A percentile compares a stretch with the other conserved stretches of the same genome.
These are phyloP conservation scores for Mimachlamys varia DNA, from an alignment of 2,888 invertebrate genomes.

Conservation along the genomic window DNA sequence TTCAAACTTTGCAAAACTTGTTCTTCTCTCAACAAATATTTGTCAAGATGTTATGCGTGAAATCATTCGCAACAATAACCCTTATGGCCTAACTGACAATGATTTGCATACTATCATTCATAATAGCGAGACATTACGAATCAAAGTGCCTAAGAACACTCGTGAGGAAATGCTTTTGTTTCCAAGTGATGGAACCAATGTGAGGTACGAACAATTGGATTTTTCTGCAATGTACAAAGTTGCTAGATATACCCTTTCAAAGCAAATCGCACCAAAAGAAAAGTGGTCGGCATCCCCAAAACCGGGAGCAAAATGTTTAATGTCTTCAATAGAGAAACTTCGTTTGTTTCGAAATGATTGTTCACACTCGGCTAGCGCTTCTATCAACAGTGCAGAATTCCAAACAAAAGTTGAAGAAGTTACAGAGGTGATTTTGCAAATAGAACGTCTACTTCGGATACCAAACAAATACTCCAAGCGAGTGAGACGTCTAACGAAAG, in stretches of 20 bases:
- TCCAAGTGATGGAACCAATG: neutral
- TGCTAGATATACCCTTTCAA: neutral
- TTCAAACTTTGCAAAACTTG: neutral
- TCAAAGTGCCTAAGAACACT: neutral
- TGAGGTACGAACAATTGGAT: neutral
- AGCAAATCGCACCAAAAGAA: neutral
- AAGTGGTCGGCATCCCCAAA: neutral
- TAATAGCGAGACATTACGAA: neutral
- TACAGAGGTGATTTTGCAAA: neutral
- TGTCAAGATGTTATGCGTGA: slow-evolving; percentile 22
- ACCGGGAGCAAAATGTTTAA: neutral
- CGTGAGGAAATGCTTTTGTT: neutral
- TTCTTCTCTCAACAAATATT: neutral
- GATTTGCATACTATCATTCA: neutral
- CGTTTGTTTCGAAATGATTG: neutral
- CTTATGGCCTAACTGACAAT: neutral
- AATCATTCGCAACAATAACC: neutral
- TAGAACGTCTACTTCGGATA: neutral
- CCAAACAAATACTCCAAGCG: neutral
- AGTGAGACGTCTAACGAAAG: neutral
- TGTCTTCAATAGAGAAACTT: neutral
- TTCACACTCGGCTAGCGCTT: neutral
- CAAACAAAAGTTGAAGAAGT: neutral
- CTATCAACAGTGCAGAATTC: neutral
- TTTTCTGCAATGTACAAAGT: slow-evolving; percentile 22